phyloP scores from a whole-genome alignment of 35 echinoderm and acorn worm species.

The Apostichopus japonicus region DNA sequence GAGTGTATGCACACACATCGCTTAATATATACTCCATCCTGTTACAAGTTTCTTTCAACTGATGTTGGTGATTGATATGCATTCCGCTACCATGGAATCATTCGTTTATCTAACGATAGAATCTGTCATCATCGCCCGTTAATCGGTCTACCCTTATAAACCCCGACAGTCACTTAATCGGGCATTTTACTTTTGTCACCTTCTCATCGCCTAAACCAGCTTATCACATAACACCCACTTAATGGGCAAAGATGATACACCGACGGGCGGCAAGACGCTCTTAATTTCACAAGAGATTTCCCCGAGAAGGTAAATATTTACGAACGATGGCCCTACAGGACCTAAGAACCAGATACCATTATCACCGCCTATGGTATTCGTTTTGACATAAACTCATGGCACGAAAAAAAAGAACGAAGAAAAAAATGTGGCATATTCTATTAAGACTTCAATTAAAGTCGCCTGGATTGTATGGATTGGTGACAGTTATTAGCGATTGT shows the following conservation, averaged over 20 bases:
- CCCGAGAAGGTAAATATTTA: constrained; percentile 33
- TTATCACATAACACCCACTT: constrained; percentile 8
- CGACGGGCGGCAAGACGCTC: neutral
- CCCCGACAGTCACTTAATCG: neutral
- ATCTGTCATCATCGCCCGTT: neutral
- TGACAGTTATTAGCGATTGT: neutral
- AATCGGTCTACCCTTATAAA: neutral
- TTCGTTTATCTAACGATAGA: neutral
- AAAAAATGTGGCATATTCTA: neutral
- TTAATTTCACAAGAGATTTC: constrained; percentile 10
- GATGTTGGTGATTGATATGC: too few species aligned
- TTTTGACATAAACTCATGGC: neutral
- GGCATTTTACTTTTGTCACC: neutral
- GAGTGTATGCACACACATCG: too few species aligned
- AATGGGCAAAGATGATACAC: constrained; percentile 26
- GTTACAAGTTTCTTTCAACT: too few species aligned
- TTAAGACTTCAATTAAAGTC: neutral
- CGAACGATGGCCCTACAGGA: neutral
- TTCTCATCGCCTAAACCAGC: neutral
- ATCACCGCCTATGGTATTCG: neutral
- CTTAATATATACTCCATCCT: too few species aligned
- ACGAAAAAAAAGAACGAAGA: neutral
- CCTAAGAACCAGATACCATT: neutral
- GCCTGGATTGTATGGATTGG: neutral
- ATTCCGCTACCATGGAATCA: neutral